Evolutionary conservation across 2,888 invertebrate species (phyloP).

Genomic region (Mactromeris polynyma): DNA sequence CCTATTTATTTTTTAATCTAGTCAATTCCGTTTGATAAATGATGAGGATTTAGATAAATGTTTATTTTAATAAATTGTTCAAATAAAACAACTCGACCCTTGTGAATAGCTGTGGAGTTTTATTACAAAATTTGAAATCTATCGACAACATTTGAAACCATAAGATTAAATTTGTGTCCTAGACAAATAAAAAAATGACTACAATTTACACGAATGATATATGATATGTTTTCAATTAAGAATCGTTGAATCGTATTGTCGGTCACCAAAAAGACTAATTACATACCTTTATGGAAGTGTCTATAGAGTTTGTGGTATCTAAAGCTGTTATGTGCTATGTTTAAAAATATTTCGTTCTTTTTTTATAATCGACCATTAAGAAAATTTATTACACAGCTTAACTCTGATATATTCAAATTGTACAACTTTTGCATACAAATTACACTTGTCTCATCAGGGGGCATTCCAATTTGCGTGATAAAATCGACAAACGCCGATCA

Average conservation of each 20-base stretch:
- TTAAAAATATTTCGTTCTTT: too few relatives aligned
- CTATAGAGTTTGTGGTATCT: too few relatives aligned
- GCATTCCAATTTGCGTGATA: background rate
- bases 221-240: background rate
- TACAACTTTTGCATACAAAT: background rate
- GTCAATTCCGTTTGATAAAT: background rate
- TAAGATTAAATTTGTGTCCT: background rate
- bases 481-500: too few relatives aligned
- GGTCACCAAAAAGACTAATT: background rate
- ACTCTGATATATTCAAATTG: background rate
- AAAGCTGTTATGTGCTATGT: too few relatives aligned
- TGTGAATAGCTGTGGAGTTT: background rate
- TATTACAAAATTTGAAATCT: background rate
- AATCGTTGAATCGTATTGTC: background rate
- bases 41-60: background rate
- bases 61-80: background rate
- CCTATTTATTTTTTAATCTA: too few relatives aligned
- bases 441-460: background rate
- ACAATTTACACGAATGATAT: background rate
- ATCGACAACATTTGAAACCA: background rate
- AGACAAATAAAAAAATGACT: background rate
- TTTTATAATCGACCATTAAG: background rate
- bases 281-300: background rate
- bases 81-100: background rate
- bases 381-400: too few relatives aligned